Evolutionary conservation across 2,113 vertebrate genomes (phyloP).

Genomic region (Sander lucioperca): DNA sequence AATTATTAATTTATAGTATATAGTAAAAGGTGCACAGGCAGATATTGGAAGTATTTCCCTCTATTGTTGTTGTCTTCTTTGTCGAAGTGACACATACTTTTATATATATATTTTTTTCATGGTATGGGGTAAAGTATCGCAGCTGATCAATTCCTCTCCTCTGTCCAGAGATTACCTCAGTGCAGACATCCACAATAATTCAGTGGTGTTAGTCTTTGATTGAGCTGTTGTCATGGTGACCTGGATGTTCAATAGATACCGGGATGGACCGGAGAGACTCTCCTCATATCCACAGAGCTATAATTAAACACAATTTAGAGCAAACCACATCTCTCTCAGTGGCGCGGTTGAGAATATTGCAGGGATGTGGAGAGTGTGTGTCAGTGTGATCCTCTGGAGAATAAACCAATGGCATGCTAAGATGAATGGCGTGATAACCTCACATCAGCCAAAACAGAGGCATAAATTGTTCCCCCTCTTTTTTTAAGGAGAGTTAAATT

Average conservation of each 20-base stretch:
- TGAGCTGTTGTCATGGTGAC: conserved; percentile 82
- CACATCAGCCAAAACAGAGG: not conserved
- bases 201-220: conserved; percentile 67
- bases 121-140: not conserved
- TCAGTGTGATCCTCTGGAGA: conserved; percentile 5
- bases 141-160: conserved; percentile 13
- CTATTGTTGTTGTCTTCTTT: not conserved
- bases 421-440: not conserved
- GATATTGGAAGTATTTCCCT: not conserved
- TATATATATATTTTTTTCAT: not conserved
- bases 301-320: conserved; percentile 80
- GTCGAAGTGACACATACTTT: not conserved
- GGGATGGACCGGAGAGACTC: conserved; percentile 59
- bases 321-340: conserved; percentile 38
- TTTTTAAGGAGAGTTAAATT: not conserved
- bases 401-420: not conserved
- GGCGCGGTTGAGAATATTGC: conserved; percentile 29
- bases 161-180: conserved; percentile 15
- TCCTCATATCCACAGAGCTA: conserved; percentile 54
- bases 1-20: conserved; percentile 28
- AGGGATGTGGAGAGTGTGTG: not conserved
- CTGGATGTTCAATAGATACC: conserved; percentile 66
- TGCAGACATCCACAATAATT: conserved; percentile 54
- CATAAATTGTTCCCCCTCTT: not conserved
- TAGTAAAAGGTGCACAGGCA: not conserved